Percentiles rank a stretch among this genome's conserved stretches.
These are phyloP conservation scores for Manacus vitellinus DNA, from an alignment of 2,113 vertebrate species.

Conservation along the genomic window DNA sequence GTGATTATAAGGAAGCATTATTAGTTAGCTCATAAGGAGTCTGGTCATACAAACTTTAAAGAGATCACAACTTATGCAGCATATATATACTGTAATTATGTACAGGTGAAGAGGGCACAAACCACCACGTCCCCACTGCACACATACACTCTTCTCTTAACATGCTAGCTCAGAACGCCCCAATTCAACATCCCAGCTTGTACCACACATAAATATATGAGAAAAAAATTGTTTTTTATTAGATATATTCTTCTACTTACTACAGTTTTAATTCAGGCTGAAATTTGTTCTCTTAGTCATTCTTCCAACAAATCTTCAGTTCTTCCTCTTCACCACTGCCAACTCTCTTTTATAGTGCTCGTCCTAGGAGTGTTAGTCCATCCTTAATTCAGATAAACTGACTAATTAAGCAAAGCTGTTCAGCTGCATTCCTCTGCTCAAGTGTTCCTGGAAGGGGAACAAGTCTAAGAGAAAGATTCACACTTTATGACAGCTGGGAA, in stretches of 20 bases:
- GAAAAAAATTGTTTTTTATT: fast-evolving
- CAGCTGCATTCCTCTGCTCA: constrained; percentile 47
- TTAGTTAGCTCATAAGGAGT: neutral
- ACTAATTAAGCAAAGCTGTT: constrained; percentile 47
- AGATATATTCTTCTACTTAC: neutral
- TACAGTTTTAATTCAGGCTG: neutral
- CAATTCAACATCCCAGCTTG: neutral
- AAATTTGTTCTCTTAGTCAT: neutral
- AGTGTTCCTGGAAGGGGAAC: neutral
- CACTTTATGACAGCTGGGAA: neutral
- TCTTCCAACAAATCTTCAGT: neutral
- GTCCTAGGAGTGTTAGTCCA: neutral
- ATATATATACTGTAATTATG: fast-evolving
- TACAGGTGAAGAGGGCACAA: neutral
- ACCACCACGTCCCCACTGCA: neutral
- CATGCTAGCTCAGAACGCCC: neutral
- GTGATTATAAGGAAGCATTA: neutral
- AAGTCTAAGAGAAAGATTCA: neutral
- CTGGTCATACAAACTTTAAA: neutral
- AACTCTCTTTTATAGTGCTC: constrained; percentile 32
- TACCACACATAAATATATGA: neutral
- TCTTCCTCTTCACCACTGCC: neutral
- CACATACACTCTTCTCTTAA: neutral
- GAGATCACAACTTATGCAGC: neutral
- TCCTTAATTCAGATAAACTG: constrained; percentile 27